Conservation (phyloP, 2,797 vertebrate species). For the Pteropus rufus region DNA sequence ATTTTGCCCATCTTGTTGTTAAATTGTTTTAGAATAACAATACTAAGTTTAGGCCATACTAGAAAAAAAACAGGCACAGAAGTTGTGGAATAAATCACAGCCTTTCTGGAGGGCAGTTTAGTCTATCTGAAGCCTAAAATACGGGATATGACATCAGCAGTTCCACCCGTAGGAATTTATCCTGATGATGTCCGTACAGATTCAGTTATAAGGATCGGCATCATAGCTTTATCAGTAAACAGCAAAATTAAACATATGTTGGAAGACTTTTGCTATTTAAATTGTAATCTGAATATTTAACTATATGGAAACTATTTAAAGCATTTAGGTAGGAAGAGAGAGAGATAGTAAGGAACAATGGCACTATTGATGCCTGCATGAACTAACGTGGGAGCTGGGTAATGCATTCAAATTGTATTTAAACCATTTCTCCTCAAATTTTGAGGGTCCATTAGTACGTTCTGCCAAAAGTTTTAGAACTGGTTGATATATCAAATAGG, state of each 20-base stretch:
- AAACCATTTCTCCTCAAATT: not conserved
- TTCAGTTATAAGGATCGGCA: not conserved
- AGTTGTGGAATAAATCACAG: not conserved
- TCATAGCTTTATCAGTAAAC: not conserved
- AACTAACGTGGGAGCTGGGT: not conserved
- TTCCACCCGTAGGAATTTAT: not conserved
- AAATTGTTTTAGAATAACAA: conserved; percentile 22
- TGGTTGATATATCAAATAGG: not conserved
- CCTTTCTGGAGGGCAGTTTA: conserved; percentile 12
- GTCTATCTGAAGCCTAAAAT: conserved; percentile 9
- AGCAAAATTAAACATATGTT: not conserved
- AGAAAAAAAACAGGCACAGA: not conserved
- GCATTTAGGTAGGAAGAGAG: not conserved
- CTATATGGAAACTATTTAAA: not conserved
- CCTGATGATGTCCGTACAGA: not conserved
- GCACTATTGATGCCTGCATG: not conserved
- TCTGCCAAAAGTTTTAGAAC: not conserved
- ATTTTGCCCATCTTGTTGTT: not conserved
- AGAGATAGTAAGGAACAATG: not conserved
- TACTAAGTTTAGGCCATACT: not conserved
- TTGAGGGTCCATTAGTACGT: not conserved
- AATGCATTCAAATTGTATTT: not conserved
- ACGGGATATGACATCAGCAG: not conserved
- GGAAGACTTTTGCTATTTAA: not conserved
- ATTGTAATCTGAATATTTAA: not conserved